Percentiles rank a stretch among this genome's conserved stretches.
Conservation (phyloP, 1,140 invertebrate species). For the Dufourea novaeangliae region DNA sequence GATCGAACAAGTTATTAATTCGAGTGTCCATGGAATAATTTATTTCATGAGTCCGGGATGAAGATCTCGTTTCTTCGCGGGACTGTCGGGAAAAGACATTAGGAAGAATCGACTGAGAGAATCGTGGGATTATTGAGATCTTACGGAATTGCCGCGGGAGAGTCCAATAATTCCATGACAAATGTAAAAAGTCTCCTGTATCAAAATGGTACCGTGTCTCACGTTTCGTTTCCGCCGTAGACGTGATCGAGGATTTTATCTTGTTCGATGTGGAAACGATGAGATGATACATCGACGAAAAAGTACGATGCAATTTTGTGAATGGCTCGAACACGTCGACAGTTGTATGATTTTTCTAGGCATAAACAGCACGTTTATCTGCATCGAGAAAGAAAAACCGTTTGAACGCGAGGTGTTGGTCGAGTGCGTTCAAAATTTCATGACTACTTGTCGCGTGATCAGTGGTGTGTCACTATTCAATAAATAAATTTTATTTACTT, state of each 20-base stretch:
- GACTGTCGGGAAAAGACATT: neutral
- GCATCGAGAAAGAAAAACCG: no score
- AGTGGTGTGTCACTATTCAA: conserved; percentile 51
- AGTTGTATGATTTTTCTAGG: no score
- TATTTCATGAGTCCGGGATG: neutral
- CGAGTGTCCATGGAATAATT: neutral
- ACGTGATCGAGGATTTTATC: neutral
- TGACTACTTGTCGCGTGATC: conserved; percentile 36
- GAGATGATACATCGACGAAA: neutral
- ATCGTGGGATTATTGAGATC: neutral
- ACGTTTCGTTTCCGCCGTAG: neutral
- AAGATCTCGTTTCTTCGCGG: neutral
- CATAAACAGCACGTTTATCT: neutral
- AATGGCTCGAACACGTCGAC: no score
- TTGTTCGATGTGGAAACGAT: neutral
- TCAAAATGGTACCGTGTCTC: neutral
- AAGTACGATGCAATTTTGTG: conserved; percentile 2
- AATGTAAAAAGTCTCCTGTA: neutral
- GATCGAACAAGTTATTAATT: neutral
- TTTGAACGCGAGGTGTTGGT: neutral
- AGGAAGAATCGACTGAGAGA: neutral
- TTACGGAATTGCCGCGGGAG: neutral
- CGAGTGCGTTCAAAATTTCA: conserved; percentile 16
- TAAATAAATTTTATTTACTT: conserved; percentile 56
- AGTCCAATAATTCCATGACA: conserved; percentile 11